Base-by-base conservation (phyloP, 2,113 vertebrate genomes). In the Brachirus orientalis region DNA sequence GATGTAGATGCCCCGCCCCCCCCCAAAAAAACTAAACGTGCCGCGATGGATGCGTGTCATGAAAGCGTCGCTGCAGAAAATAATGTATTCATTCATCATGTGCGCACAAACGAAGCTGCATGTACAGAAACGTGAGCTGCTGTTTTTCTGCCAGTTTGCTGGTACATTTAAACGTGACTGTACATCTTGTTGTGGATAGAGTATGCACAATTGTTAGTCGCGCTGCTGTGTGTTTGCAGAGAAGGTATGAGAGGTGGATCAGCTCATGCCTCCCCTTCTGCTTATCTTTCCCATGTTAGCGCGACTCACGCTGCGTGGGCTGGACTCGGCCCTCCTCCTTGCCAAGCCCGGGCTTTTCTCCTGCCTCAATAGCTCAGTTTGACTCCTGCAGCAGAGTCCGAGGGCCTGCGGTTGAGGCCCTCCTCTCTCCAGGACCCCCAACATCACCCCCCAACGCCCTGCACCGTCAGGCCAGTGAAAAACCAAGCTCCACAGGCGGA, bases 261-360 rank as follows among this genome's bases (percentile, higher is more conserved):
- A 12, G 64, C 55, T 63, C 77, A 8, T 1, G 51, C 53, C 76
- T 70, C 68, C 79, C 67, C 73, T 3, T 78, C 46, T 40, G 72
- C 80, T 82, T 76, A 72, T 85, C 84, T 79, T 83, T 87, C 77
- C 75, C 82, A 80, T 89, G 82, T 85, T 73, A 77, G 16, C 9
- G 16, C 45, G 59, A 69, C 72, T 85, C 88, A 79, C 9, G 70
- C 86, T 83, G 86, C 77, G 82, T 80, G 84, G 82, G 86, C 86
- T 72, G 86, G 80, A 75, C 88, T 71, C 60, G 20, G 63, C 75
- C 86, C 80, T 80, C 88, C 82, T 79, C 75, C 80, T 53, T 67
- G 61, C 79, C 40, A 36, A 8, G 69, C 57, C 63, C 63, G 1
- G 22, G 33, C 79, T 67, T 71, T 90, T 88, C 82, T 88, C 54